Conservation (phyloP, 2,797 vertebrate species). For the Oreochromis mossambicus region DNA sequence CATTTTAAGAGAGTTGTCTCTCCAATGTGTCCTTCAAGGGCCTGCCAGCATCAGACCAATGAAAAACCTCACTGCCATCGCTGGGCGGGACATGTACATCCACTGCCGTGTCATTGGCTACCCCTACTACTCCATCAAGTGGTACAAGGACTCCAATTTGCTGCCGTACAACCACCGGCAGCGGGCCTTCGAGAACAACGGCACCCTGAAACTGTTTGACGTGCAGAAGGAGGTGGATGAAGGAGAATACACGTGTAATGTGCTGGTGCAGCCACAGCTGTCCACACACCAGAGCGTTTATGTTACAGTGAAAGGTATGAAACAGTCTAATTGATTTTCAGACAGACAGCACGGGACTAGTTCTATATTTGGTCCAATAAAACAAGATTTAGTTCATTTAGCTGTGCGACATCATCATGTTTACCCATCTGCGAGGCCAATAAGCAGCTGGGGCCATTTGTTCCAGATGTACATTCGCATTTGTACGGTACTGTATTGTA, state of each 20-base stretch:
- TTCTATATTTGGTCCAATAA: background rate
- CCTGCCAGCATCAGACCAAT: conserved; percentile 97
- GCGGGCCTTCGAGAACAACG: conserved; percentile 96
- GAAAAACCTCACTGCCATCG: conserved; percentile 99
- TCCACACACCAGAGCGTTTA: conserved; percentile 97
- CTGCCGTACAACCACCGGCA: conserved; percentile 99
- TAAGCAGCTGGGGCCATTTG: background rate
- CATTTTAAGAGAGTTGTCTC: conserved; percentile 84
- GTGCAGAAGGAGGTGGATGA: conserved; percentile 95
- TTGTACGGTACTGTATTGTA: background rate
- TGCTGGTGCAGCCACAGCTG: conserved; percentile 92
- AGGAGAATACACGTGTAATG: conserved; percentile 95
- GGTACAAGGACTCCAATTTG: conserved; percentile 98
- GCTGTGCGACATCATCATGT: background rate
- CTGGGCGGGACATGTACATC: conserved; percentile 95
- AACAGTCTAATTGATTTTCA: background rate
- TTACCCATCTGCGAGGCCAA: background rate
- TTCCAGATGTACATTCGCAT: background rate
- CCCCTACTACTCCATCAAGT: conserved; percentile 98
- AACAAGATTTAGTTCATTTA: background rate
- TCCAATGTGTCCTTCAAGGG: conserved; percentile 80
- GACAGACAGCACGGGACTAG: background rate
- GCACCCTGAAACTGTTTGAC: conserved; percentile 94
- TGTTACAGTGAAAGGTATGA: conserved; percentile 94
- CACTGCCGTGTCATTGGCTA: conserved; percentile 99